These are phyloP conservation scores for Sturnus vulgaris DNA, from an alignment of 2,113 vertebrate species.

Conservation along the genomic window DNA sequence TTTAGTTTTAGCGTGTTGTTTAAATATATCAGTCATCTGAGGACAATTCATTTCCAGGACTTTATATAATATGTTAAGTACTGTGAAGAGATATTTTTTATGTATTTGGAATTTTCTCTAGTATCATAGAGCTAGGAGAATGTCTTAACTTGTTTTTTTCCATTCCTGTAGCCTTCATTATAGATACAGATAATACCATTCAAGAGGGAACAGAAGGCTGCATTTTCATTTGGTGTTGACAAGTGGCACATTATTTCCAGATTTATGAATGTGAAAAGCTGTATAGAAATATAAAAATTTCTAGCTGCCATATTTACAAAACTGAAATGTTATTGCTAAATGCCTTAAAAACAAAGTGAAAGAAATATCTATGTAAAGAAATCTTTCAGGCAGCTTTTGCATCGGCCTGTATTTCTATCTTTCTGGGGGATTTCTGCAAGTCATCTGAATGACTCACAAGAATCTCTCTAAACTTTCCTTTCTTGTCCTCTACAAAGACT, in stretches of 20 bases:
- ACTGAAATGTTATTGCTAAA: background rate
- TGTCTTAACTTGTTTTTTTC: background rate
- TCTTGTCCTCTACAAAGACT: background rate
- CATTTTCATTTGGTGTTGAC: background rate
- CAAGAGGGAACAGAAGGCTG: background rate
- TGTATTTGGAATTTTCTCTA: background rate
- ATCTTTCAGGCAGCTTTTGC: background rate
- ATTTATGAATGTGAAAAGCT: background rate
- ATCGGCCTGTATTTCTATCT: background rate
- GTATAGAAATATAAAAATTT: background rate
- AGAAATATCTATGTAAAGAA: background rate
- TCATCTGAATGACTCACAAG: background rate
- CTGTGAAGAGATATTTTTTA: background rate
- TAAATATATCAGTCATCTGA: background rate
- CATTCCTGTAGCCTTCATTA: background rate
- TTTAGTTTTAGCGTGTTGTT: background rate
- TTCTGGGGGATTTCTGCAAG: background rate
- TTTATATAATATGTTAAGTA: conserved; percentile 1
- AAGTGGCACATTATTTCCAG: background rate
- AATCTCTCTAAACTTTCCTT: background rate
- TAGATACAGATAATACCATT: background rate
- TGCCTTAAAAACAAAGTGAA: background rate
- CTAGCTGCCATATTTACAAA: background rate
- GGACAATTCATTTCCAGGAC: background rate
- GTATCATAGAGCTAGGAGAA: background rate